phyloP scores from a whole-genome alignment of 2,113 vertebrate genomes.

The Caretta caretta region DNA sequence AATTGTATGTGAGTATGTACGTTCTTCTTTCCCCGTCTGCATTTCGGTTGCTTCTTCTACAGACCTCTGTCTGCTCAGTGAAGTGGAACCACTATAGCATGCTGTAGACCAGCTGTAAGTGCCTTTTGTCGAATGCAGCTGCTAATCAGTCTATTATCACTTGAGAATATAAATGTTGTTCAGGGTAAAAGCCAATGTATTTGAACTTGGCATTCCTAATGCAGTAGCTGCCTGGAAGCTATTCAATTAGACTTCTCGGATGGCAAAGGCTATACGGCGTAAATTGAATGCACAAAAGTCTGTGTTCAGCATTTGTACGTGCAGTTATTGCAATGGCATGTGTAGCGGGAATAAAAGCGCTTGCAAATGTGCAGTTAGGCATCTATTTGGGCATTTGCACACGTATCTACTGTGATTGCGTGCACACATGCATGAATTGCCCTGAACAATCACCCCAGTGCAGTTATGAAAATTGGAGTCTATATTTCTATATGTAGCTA shows the following conservation, averaged over 20 bases:
- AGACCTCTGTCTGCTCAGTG: background rate
- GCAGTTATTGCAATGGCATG: background rate
- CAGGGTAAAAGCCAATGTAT: background rate
- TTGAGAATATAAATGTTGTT: background rate
- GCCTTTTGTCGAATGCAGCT: background rate
- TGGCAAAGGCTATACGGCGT: background rate
- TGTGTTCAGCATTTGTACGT: background rate
- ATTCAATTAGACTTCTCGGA: fast-evolving
- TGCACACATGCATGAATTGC: background rate
- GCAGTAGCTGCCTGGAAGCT: fast-evolving
- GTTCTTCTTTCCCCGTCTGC: background rate
- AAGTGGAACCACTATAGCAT: fast-evolving
- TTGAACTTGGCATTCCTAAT: fast-evolving
- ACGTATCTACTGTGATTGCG: background rate
- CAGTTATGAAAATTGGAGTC: background rate
- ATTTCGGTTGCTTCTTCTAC: background rate
- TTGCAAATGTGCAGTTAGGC: background rate
- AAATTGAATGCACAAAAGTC: background rate
- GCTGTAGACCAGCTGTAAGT: fast-evolving
- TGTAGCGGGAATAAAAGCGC: background rate
- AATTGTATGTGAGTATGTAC: slow-evolving; percentile 1
- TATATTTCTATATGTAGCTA: background rate
- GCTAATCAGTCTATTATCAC: background rate
- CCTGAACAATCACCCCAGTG: background rate
- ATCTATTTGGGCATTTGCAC: background rate